phyloP scores from a whole-genome alignment of 1,140 invertebrate species.

The Nylanderia fulva region DNA sequence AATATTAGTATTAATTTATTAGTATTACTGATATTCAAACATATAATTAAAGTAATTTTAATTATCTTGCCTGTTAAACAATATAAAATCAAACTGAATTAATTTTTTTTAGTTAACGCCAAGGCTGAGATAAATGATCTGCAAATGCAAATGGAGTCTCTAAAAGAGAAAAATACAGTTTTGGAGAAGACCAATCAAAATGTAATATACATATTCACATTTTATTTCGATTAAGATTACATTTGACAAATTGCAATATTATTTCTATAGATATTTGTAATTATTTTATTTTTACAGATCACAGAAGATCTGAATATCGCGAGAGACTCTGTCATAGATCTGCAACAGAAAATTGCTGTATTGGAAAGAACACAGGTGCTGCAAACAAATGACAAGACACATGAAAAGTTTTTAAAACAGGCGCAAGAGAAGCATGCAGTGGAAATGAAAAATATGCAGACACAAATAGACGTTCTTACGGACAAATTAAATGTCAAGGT shows the following conservation, averaged over 20 bases:
- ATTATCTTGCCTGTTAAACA: neutral
- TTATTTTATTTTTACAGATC: conserved; percentile 71
- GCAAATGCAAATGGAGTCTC: conserved; percentile 74
- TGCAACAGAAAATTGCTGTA: conserved; percentile 80
- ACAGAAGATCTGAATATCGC: conserved; percentile 77
- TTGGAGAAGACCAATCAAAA: conserved; percentile 81
- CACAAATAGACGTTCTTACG: conserved; percentile 79
- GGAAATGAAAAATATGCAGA: conserved; percentile 82
- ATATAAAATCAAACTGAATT: neutral
- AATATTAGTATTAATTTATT: neutral
- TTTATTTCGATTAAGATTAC: neutral
- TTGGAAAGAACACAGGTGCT: conserved; percentile 79
- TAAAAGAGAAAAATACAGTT: conserved; percentile 78
- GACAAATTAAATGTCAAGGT: conserved; percentile 80
- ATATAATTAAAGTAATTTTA: neutral
- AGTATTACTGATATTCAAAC: neutral
- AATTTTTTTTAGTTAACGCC: conserved; percentile 77
- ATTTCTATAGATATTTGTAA: no score
- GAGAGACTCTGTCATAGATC: conserved; percentile 76
- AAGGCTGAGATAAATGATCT: conserved; percentile 80
- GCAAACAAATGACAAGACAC: conserved; percentile 77
- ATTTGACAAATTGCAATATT: no score
- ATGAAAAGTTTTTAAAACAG: conserved; percentile 82
- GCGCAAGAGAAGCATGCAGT: conserved; percentile 79
- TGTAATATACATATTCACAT: conserved; percentile 66